These are phyloP conservation scores for Sminthurides bifidus DNA, from an alignment of 1,140 invertebrate genomes.

Conservation along the genomic window DNA sequence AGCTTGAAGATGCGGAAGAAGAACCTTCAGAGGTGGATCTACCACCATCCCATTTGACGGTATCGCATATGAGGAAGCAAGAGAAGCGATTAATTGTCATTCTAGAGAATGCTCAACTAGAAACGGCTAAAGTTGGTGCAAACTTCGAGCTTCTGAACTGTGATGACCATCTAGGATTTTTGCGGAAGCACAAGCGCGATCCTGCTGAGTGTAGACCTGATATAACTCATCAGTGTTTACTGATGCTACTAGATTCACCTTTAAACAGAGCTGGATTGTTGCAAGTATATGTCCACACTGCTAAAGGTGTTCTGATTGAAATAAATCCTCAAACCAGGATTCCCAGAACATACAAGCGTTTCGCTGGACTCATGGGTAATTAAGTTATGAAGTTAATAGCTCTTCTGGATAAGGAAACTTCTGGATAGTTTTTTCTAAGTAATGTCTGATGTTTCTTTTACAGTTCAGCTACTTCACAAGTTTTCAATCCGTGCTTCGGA, in stretches of 20 bases:
- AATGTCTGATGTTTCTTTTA: conserved; percentile 35
- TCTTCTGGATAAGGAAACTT: neutral
- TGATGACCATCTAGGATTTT: conserved; percentile 75
- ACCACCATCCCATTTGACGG: conserved; percentile 52
- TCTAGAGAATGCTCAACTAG: conserved; percentile 84
- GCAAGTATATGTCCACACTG: conserved; percentile 87
- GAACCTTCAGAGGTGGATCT: conserved; percentile 46
- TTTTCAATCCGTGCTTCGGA: conserved; percentile 81
- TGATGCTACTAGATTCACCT: conserved; percentile 94
- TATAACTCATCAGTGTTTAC: conserved; percentile 85
- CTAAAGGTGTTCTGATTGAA: conserved; percentile 95
- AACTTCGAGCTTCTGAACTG: conserved; percentile 85
- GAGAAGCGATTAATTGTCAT: conserved; percentile 87
- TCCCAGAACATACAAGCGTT: conserved; percentile 94
- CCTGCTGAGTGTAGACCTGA: conserved; percentile 78
- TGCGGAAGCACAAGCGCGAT: conserved; percentile 74
- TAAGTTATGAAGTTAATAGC: neutral
- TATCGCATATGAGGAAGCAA: conserved; percentile 57
- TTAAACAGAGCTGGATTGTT: conserved; percentile 78
- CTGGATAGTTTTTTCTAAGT: neutral
- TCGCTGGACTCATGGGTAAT: conserved; percentile 92
- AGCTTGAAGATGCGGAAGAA: conserved; percentile 43
- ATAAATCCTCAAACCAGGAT: conserved; percentile 97
- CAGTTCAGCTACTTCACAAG: conserved; percentile 94
- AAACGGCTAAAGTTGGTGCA: conserved; percentile 82